Conservation (phyloP, 2,113 vertebrate species). For the Bubo scandiacus region DNA sequence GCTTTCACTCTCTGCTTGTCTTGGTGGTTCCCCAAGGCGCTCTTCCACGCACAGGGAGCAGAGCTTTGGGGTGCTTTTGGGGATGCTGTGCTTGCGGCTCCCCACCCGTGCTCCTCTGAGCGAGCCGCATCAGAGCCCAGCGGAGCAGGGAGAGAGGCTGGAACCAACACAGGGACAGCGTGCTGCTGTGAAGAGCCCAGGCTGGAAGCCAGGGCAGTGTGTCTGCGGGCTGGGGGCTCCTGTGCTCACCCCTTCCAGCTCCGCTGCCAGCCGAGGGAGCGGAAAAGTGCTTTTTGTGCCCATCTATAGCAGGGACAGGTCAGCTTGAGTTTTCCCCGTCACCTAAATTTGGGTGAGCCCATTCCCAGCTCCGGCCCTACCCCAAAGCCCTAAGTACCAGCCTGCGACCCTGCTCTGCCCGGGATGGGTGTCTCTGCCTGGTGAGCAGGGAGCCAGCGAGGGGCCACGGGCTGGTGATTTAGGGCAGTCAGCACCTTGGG, state of each 20-base stretch:
- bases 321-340: background rate
- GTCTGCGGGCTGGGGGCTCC: background rate
- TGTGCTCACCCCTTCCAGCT: accelerated
- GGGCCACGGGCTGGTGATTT: background rate
- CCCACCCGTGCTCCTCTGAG: background rate
- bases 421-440: background rate
- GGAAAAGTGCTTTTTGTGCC: background rate
- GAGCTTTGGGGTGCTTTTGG: background rate
- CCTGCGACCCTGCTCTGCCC: accelerated
- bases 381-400: background rate
- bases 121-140: background rate
- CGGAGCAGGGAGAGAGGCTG: background rate
- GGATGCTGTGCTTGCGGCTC: background rate
- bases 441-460: accelerated
- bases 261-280: background rate
- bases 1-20: accelerated
- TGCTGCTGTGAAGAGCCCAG: background rate
- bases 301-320: accelerated
- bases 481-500: background rate
- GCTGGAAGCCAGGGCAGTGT: background rate
- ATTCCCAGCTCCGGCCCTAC: background rate
- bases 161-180: accelerated
- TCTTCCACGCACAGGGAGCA: background rate
- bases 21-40: accelerated
- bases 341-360: background rate